Evolutionary conservation across 1,140 invertebrate species (phyloP).

Genomic region (Sweltsa coloradensis): DNA sequence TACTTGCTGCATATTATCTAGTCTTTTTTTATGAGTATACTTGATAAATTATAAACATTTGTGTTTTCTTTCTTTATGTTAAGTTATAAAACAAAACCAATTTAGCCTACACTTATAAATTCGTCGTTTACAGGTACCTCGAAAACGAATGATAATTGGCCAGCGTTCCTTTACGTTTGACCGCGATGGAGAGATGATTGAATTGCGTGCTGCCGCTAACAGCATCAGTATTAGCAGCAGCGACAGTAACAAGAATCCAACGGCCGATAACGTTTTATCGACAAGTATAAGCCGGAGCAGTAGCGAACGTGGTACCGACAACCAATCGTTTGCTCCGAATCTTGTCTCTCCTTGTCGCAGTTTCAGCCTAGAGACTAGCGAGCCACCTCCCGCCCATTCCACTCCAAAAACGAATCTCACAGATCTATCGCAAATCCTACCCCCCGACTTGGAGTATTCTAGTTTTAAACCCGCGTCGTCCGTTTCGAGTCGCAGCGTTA

Average conservation of each 20-base stretch:
- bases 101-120: too few species aligned
- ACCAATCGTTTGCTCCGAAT: not conserved
- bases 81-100: too few species aligned
- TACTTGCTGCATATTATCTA: too few species aligned
- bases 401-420: not conserved
- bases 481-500: not conserved
- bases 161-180: conserved; percentile 39
- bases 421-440: not conserved
- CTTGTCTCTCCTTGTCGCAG: not conserved
- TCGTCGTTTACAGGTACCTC: too few species aligned
- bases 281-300: conserved; percentile 9
- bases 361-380: not conserved
- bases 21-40: too few species aligned
- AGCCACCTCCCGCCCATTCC: not conserved
- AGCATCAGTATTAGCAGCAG: conserved; percentile 13
- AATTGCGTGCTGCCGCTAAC: conserved; percentile 19
- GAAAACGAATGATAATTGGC: conserved; percentile 28
- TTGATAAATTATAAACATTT: too few species aligned
- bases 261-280: too few species aligned
- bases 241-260: conserved; percentile 16
- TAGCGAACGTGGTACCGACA: not conserved
- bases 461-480: not conserved
- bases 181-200: conserved; percentile 37
- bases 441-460: not conserved
- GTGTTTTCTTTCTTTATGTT: too few species aligned